Conservation (phyloP, 2,888 invertebrate genomes). For the Allolobophora icterica region DNA sequence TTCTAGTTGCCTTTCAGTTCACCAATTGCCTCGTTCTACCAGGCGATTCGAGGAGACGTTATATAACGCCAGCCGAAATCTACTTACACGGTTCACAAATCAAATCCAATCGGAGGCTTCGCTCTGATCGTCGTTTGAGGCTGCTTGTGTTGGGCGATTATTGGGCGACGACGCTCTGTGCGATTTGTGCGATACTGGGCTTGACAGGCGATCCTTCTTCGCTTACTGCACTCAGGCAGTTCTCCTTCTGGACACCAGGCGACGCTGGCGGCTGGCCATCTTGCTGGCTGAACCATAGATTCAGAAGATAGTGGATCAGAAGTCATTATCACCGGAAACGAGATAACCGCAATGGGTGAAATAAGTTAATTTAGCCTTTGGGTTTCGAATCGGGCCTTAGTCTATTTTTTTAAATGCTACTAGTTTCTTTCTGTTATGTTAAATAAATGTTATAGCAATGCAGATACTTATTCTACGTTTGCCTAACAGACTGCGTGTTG, state of each 20-base stretch:
- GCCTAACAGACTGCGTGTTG: no score
- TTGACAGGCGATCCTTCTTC: background rate
- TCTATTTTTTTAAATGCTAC: no score
- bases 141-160: background rate
- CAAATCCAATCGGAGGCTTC: background rate
- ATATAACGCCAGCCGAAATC: background rate
- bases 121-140: background rate
- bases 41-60: background rate
- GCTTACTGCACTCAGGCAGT: background rate
- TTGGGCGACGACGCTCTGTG: background rate
- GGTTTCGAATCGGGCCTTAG: no score
- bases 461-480: no score
- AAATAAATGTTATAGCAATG: no score
- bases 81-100: constrained; percentile 8
- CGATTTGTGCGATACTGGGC: background rate
- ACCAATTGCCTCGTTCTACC: background rate
- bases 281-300: background rate
- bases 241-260: no score
- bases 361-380: background rate
- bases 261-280: no score
- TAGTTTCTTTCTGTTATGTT: no score
- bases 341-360: constrained; percentile 1
- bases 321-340: background rate
- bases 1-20: background rate
- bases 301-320: background rate